A percentile compares a stretch with the other conserved stretches of the same genome.
These are phyloP conservation scores for Empidonax alnorum DNA, from an alignment of 2,113 vertebrate species.

Conservation along the genomic window DNA sequence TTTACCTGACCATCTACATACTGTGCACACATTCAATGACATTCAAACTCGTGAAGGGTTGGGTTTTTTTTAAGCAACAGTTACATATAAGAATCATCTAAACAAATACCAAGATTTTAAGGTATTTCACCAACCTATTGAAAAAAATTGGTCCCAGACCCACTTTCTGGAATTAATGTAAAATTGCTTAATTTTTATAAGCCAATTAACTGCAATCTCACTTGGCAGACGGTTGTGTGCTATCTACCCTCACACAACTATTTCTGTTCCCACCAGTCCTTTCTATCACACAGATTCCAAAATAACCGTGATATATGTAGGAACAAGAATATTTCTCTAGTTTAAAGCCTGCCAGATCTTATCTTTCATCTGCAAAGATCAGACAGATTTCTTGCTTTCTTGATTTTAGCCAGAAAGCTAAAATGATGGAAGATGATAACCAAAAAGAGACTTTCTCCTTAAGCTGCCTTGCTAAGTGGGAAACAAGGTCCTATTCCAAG, in stretches of 20 bases:
- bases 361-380: slow-evolving; percentile 23
- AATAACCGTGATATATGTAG: slow-evolving; percentile 47
- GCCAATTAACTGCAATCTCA: slow-evolving; percentile 1
- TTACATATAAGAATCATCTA: neutral
- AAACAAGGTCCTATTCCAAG: neutral
- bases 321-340: slow-evolving; percentile 32
- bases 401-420: slow-evolving; percentile 8
- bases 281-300: slow-evolving; percentile 19
- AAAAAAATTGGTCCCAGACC: neutral
- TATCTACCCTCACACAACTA: slow-evolving; percentile 40
- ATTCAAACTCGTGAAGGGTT: neutral
- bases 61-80: neutral
- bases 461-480: neutral
- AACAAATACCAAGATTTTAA: neutral
- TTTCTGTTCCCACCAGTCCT: slow-evolving; percentile 37
- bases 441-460: neutral
- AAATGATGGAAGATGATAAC: neutral
- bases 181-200: slow-evolving; percentile 19
- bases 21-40: neutral
- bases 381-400: slow-evolving; percentile 12
- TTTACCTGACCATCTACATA: neutral
- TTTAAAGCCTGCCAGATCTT: slow-evolving; percentile 44
- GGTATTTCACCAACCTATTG: neutral
- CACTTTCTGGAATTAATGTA: neutral
- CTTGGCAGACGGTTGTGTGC: slow-evolving; percentile 8